phyloP scores from a whole-genome alignment of 2,113 vertebrate genomes.

The Zootoca vivipara region DNA sequence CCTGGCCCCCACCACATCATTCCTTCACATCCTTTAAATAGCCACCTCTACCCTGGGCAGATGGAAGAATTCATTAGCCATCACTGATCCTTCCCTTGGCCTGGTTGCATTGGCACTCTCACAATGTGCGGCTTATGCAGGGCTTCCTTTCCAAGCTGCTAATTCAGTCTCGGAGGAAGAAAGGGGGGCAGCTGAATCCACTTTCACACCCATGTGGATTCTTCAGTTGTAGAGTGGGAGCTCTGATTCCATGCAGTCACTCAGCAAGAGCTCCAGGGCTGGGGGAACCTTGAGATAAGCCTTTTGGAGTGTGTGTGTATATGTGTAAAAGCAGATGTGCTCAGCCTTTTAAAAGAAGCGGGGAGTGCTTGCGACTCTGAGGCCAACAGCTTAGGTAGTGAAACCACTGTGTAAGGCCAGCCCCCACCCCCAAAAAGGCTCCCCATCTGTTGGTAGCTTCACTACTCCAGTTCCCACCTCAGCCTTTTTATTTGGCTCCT shows the following conservation, averaged over 20 bases:
- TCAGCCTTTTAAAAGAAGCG: neutral
- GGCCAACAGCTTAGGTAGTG: neutral
- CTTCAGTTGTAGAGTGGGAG: neutral
- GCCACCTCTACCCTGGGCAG: neutral
- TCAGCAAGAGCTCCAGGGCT: neutral
- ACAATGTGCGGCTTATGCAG: neutral
- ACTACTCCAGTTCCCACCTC: neutral
- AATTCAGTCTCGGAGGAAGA: neutral
- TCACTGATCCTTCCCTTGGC: neutral
- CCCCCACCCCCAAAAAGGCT: neutral
- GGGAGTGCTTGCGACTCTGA: neutral
- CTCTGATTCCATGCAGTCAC: neutral
- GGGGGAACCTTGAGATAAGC: neutral
- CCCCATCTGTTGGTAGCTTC: neutral
- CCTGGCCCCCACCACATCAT: neutral
- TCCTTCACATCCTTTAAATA: neutral
- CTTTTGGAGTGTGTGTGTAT: neutral
- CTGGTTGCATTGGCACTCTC: neutral
- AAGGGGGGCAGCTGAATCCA: too few relatives aligned
- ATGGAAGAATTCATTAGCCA: slow-evolving; percentile 2
- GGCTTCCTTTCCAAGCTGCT: neutral
- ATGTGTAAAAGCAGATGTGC: neutral
- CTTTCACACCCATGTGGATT: neutral
- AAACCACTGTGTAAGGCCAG: neutral
- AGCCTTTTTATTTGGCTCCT: neutral